Base-by-base conservation (phyloP, 2,888 invertebrate species). In the Schrankia costaestrigalis region DNA sequence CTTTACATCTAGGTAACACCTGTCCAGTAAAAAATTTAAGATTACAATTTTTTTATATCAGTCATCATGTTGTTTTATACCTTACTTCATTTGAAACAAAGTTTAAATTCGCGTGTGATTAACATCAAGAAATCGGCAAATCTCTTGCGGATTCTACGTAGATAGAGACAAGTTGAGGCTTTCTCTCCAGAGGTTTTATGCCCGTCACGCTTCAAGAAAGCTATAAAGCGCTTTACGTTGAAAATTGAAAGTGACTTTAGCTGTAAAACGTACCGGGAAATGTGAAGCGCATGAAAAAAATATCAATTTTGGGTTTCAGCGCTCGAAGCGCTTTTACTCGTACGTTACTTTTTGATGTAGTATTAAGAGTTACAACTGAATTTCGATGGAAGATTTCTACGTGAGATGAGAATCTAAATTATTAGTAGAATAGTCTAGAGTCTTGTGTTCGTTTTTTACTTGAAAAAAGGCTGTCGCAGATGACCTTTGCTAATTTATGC, bases 241-340 rank as follows among this genome's bases (percentile, higher is more conserved):
- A 70, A 84, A 84, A 85, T 84, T 84, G 84, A 85, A 85, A 85
- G 85, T 82, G 82, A 76, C 77, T 83, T 76, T 61, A 69, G 80
- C 66, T 78, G 78, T 84, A 80, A 84, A 83, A 80, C 79, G 77
- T 78, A 73, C 69, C 42, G 54, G 47, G 63, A 69, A 71, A 62
- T 62, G 59, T 62, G 61, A 72, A 71, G 63, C 63, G 64, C 64
- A 71, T 55, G 41, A 55, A 54, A 56, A 62, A 69, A 72, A 77
- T 78, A 79, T 79, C 75, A 79, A 77, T 76, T 77, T 74, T 41
- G 58, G 57, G 47, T 61, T 64, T 55, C 62, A 64, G 61, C 66
- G 61, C 56, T 60, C 49, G 46, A 41, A 56, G 41, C 49, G 59
- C 58, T 64, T 71, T 68, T 64, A 55, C 58, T n/a, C n/a, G 52